A percentile compares a stretch with the other conserved stretches of the same genome.
These are phyloP conservation scores for Lycorma delicatula DNA, from an alignment of 1,140 invertebrate species.

Conservation along the genomic window DNA sequence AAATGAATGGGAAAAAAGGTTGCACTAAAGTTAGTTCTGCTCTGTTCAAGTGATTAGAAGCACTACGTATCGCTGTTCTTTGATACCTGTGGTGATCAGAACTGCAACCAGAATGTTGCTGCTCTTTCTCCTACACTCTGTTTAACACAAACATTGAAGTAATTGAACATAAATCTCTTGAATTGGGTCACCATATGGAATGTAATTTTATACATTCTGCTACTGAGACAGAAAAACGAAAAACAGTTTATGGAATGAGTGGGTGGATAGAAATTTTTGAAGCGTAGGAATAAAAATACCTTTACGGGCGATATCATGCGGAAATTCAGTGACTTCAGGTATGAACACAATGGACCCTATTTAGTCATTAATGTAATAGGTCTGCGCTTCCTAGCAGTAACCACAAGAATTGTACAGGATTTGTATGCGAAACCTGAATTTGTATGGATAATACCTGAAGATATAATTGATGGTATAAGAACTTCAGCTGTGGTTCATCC, in stretches of 20 bases:
- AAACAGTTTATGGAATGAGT: background rate
- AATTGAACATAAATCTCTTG: background rate
- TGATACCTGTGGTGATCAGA: conserved; percentile 36
- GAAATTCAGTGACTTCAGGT: background rate
- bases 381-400: background rate
- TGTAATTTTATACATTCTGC: background rate
- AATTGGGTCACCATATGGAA: background rate
- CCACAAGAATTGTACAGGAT: too few species aligned
- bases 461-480: background rate
- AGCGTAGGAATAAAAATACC: background rate
- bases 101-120: conserved; percentile 31
- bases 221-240: too few species aligned
- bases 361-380: background rate
- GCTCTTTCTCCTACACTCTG: conserved; percentile 16
- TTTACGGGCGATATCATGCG: background rate
- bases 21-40: conserved; percentile 20
- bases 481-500: background rate
- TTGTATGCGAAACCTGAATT: too few species aligned
- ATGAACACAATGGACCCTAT: background rate
- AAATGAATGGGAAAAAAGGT: conserved; percentile 24
- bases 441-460: too few species aligned
- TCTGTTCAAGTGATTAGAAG: conserved; percentile 16
- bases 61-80: conserved; percentile 16
- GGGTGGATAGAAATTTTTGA: background rate
- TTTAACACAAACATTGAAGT: conserved; percentile 15